Percentiles rank a stretch among this genome's conserved stretches.
Evolutionary conservation across 1,140 invertebrate genomes (phyloP).

Genomic region (Caerostris darwini): DNA sequence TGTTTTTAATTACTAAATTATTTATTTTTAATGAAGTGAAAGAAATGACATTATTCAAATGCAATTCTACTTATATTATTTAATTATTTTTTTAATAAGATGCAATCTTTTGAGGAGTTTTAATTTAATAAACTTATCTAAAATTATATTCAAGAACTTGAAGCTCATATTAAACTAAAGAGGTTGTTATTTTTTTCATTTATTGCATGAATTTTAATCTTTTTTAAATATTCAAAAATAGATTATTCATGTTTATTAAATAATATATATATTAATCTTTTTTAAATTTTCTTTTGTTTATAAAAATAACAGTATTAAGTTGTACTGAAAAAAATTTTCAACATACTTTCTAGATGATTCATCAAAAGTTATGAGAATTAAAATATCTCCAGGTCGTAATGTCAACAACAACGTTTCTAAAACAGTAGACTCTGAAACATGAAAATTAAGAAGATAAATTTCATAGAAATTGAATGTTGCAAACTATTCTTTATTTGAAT

Average conservation of each 20-base stretch:
- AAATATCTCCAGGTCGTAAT: conserved; percentile 81
- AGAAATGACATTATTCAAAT: too few species aligned
- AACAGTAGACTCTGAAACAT: conserved; percentile 81
- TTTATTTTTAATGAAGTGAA: too few species aligned
- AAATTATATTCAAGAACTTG: too few species aligned
- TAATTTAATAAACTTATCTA: too few species aligned
- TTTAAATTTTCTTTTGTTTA: background rate
- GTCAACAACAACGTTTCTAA: conserved; percentile 83
- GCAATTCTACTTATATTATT: too few species aligned
- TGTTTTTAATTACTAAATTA: too few species aligned
- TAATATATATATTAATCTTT: background rate
- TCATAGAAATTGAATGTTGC: background rate
- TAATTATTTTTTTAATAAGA: too few species aligned
- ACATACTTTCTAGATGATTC: conserved; percentile 83
- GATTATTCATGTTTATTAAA: background rate
- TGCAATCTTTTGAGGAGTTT: too few species aligned
- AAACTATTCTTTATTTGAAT: background rate
- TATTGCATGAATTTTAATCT: too few species aligned
- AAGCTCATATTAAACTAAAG: too few species aligned
- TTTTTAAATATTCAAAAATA: background rate
- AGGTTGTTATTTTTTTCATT: too few species aligned
- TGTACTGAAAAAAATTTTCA: background rate
- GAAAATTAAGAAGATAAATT: background rate
- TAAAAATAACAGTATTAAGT: background rate
- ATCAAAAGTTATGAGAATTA: conserved; percentile 82